phyloP scores from a whole-genome alignment of 2,888 invertebrate species.

The Erebia epiphron region DNA sequence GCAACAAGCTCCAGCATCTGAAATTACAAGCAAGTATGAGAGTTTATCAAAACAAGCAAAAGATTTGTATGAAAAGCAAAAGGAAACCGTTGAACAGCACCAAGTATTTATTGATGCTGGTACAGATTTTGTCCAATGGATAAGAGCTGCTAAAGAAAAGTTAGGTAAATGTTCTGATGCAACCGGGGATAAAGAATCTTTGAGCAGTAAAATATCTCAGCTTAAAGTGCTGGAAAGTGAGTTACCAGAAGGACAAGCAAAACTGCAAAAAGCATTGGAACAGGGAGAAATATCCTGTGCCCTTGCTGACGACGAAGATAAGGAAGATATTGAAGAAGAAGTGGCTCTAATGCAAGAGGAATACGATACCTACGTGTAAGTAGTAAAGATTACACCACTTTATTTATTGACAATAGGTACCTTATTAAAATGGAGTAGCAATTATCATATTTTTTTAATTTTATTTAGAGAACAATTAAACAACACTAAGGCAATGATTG shows the following conservation, averaged over 20 bases:
- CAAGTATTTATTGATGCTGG: slow-evolving; percentile 96
- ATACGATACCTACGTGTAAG: slow-evolving; percentile 91
- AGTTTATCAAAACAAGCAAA: slow-evolving; percentile 94
- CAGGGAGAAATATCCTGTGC: slow-evolving; percentile 94
- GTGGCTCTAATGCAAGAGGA: slow-evolving; percentile 95
- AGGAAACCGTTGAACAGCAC: slow-evolving; percentile 94
- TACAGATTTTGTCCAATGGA: slow-evolving; percentile 96
- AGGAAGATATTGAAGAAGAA: slow-evolving; percentile 95
- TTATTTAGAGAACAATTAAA: slow-evolving; percentile 87
- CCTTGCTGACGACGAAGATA: slow-evolving; percentile 92
- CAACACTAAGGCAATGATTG: slow-evolving; percentile 90
- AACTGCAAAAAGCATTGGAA: slow-evolving; percentile 91
- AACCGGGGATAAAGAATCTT: slow-evolving; percentile 94
- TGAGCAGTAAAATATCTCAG: slow-evolving; percentile 93
- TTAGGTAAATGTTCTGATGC: slow-evolving; percentile 96
- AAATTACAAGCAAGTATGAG: slow-evolving; percentile 96
- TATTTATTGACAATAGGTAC: not conserved
- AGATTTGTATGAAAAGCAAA: slow-evolving; percentile 93
- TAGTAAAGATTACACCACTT: slow-evolving; percentile 41
- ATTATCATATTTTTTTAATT: not conserved
- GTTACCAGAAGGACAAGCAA: slow-evolving; percentile 91
- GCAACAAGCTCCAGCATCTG: slow-evolving; percentile 95
- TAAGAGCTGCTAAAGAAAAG: slow-evolving; percentile 94
- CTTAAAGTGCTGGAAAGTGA: slow-evolving; percentile 93
- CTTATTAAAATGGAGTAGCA: too few species aligned